phyloP scores from a whole-genome alignment of 2,113 vertebrate species.

The Benitochromis conjunctus region DNA sequence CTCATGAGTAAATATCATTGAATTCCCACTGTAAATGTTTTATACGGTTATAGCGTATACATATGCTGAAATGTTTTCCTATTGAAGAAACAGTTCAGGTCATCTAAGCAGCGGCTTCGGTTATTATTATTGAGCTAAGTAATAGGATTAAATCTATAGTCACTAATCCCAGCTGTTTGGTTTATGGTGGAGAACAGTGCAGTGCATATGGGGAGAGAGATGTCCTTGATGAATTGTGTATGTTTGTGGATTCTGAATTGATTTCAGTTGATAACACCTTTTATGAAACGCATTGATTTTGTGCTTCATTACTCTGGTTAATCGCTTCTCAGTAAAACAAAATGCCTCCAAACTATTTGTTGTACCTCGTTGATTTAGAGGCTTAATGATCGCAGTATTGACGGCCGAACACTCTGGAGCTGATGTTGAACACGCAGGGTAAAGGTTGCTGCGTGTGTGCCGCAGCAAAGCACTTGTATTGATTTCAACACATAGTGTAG shows the following conservation, averaged over 20 bases:
- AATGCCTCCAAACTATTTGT: not conserved
- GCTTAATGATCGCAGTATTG: constrained; percentile 1
- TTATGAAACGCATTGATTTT: not conserved
- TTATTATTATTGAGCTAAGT: not conserved
- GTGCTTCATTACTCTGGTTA: not conserved
- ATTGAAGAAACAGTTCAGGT: not conserved
- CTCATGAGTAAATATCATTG: not conserved
- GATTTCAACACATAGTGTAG: not conserved
- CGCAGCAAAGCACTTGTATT: not conserved
- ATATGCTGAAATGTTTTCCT: not conserved
- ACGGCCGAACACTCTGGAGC: not conserved
- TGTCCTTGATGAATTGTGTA: not conserved
- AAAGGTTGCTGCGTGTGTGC: not conserved
- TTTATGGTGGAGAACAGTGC: not conserved
- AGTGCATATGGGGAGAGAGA: not conserved
- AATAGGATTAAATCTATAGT: not conserved
- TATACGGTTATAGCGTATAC: not conserved
- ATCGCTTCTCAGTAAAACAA: not conserved
- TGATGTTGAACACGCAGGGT: not conserved
- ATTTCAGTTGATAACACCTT: not conserved
- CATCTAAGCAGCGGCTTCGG: not conserved
- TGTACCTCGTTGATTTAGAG: not conserved
- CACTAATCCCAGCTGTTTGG: not conserved
- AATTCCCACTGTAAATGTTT: not conserved
- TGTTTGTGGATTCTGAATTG: not conserved